Evolutionary conservation across 2,797 vertebrate species (phyloP).

Genomic region (Enteromius mattozi): DNA sequence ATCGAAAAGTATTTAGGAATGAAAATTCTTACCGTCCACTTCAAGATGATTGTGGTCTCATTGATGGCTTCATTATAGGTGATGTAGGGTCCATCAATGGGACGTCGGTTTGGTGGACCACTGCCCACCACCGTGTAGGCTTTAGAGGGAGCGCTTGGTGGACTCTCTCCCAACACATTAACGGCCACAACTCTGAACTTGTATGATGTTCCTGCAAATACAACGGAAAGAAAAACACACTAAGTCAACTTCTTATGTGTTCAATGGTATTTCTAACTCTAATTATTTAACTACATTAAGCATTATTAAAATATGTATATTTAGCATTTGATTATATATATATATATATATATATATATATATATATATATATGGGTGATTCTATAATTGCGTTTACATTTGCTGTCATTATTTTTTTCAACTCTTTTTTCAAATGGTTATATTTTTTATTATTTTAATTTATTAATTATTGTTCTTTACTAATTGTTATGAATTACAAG

Average conservation of each 20-base stretch:
- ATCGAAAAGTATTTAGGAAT: background rate
- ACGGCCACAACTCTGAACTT: constrained; percentile 95
- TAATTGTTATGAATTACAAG: too few species aligned
- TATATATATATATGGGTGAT: too few species aligned
- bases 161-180: constrained; percentile 94
- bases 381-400: too few species aligned
- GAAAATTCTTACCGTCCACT: constrained; percentile 90
- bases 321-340: too few species aligned
- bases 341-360: too few species aligned
- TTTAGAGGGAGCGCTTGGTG: constrained; percentile 91
- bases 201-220: constrained; percentile 86
- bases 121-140: constrained; percentile 91
- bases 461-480: too few species aligned
- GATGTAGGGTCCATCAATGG: constrained; percentile 94
- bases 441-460: too few species aligned
- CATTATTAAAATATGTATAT: too few species aligned
- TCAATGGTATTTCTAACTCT: background rate
- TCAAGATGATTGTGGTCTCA: constrained; percentile 95
- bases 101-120: constrained; percentile 86
- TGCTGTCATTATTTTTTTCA: too few species aligned
- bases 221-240: background rate
- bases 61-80: constrained; percentile 98
- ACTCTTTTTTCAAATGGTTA: too few species aligned
- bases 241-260: background rate
- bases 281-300: background rate